A percentile compares a stretch with the other conserved stretches of the same genome.
Conservation (phyloP, 2,888 invertebrate species). For the Eretmocerus hayati region DNA sequence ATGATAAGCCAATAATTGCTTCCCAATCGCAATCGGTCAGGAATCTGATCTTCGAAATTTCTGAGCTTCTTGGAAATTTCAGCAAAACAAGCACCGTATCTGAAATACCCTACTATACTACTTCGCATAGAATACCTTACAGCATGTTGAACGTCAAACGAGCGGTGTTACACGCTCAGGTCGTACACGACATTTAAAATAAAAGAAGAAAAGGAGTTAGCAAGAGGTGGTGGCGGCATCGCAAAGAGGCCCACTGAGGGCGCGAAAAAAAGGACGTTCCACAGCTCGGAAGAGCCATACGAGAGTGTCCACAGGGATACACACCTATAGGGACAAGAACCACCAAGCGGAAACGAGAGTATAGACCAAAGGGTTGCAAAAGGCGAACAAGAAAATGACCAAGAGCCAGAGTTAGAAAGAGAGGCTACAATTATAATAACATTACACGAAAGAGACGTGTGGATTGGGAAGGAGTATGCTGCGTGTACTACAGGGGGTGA, state of each 20-base stretch:
- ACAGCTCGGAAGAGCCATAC: no score
- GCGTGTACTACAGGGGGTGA: no score
- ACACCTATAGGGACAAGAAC: neutral
- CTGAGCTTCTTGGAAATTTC: neutral
- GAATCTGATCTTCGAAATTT: neutral
- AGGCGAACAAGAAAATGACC: slow-evolving; percentile 40
- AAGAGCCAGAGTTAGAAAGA: slow-evolving; percentile 29
- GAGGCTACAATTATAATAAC: slow-evolving; percentile 46
- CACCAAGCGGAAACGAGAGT: slow-evolving; percentile 2
- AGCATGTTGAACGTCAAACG: slow-evolving; percentile 17
- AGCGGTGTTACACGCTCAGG: slow-evolving; percentile 18
- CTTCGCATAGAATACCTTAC: slow-evolving; percentile 15
- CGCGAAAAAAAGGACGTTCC: no score
- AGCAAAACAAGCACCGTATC: no score
- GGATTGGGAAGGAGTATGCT: neutral
- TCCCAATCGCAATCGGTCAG: neutral
- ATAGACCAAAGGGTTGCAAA: slow-evolving; percentile 13
- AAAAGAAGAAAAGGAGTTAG: neutral
- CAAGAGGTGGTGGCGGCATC: no score
- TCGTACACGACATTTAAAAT: neutral
- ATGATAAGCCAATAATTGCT: neutral
- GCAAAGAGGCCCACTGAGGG: neutral
- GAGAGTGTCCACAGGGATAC: no score
- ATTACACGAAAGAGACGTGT: slow-evolving; percentile 37
- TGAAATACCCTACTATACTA: no score